These are phyloP conservation scores for Melikaiella ostensackeni DNA, from an alignment of 2,888 invertebrate genomes.

Conservation along the genomic window DNA sequence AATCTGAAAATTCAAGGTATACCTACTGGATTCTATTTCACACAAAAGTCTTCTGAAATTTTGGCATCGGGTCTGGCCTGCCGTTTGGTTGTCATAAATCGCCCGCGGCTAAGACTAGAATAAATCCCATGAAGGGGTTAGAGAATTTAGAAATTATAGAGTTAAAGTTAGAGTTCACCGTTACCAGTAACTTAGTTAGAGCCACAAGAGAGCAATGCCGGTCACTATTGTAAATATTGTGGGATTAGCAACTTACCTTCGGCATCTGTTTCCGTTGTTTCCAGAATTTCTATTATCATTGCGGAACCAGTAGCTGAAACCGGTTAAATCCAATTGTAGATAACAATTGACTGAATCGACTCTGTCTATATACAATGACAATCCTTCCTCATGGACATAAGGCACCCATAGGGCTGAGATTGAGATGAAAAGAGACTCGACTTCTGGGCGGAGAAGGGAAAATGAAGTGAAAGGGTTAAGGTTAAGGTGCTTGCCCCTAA, in stretches of 20 bases:
- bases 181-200: background rate
- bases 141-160: constrained; percentile 6
- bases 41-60: background rate
- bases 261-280: constrained; percentile 28
- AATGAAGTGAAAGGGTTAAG: background rate
- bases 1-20: background rate
- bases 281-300: constrained; percentile 28
- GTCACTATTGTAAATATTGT: constrained; percentile 27
- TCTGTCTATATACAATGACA: constrained; percentile 9
- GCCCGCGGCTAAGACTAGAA: background rate
- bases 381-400: background rate
- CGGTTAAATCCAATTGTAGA: constrained; percentile 39
- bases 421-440: background rate
- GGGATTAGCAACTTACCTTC: constrained; percentile 17
- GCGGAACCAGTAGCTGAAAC: constrained; percentile 7
- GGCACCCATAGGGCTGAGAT: constrained; percentile 5
- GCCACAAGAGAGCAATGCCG: background rate
- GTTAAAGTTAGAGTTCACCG: constrained; percentile 4
- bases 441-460: constrained; percentile 11
- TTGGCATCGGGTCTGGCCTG: constrained; percentile 23
- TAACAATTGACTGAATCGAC: constrained; percentile 21
- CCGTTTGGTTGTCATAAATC: constrained; percentile 10
- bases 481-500: background rate
- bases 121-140: constrained; percentile 28
- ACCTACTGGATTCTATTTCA: background rate